These are phyloP conservation scores for Hyles euphorbiae DNA, from an alignment of 1,140 invertebrate species.

Conservation along the genomic window DNA sequence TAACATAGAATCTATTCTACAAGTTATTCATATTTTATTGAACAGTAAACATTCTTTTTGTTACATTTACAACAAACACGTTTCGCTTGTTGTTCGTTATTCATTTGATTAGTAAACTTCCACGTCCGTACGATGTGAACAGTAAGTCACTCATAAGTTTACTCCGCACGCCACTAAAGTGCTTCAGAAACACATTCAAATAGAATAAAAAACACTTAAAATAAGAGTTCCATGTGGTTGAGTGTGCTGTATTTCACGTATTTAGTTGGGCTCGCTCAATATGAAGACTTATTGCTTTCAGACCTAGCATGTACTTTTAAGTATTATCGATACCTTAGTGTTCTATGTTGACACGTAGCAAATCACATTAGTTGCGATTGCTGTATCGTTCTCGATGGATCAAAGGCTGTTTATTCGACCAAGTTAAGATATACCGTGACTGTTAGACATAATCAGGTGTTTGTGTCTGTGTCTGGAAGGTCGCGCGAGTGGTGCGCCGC, in stretches of 20 bases:
- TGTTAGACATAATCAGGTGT: conserved; percentile 34
- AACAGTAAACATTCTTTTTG: conserved; percentile 44
- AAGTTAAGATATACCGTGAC: conserved; percentile 58
- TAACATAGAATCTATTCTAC: conserved; percentile 61
- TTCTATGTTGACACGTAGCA: conserved; percentile 63
- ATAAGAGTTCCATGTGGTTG: conserved; percentile 49
- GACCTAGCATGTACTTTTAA: conserved; percentile 62
- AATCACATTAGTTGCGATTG: conserved; percentile 66
- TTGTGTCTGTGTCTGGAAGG: conserved; percentile 32
- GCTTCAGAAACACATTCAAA: conserved; percentile 22
- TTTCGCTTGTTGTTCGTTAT: conserved; percentile 50
- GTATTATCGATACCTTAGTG: conserved; percentile 61
- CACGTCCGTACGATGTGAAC: too few species aligned
- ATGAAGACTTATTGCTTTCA: conserved; percentile 71
- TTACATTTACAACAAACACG: conserved; percentile 64
- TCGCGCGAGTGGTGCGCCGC: conserved; percentile 69
- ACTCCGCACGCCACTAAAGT: conserved; percentile 21
- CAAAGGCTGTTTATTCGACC: conserved; percentile 64
- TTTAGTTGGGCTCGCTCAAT: conserved; percentile 71
- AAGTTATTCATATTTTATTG: conserved; percentile 59
- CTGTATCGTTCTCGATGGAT: conserved; percentile 60
- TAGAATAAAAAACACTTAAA: background rate
- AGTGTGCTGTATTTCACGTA: conserved; percentile 60
- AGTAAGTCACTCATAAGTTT: too few species aligned
- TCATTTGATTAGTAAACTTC: conserved; percentile 1